Conservation (phyloP, 2,797 vertebrate genomes). For the Acanthornis magna region DNA sequence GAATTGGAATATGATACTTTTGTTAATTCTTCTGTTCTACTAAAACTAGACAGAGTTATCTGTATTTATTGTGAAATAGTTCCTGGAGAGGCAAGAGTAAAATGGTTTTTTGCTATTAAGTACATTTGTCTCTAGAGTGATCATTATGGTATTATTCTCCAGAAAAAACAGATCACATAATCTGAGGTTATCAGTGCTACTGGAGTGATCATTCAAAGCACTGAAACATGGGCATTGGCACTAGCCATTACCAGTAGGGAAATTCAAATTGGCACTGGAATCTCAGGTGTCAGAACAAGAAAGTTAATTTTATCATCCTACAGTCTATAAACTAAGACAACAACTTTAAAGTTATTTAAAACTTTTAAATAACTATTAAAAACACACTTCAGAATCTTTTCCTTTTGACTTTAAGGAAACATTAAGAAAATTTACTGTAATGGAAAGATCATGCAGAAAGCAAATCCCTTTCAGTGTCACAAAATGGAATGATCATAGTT, state of each 20-base stretch:
- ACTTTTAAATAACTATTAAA: not conserved
- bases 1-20: not conserved
- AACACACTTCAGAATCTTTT: not conserved
- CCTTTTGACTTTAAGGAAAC: not conserved
- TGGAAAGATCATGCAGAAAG: not conserved
- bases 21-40: not conserved
- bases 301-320: not conserved
- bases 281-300: not conserved
- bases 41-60: not conserved
- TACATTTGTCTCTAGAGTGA: not conserved
- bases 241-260: not conserved
- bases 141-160: not conserved
- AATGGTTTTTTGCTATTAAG: not conserved
- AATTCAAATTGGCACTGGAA: not conserved
- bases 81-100: conserved; percentile 8
- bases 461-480: not conserved
- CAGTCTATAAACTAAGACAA: not conserved
- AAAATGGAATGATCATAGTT: not conserved
- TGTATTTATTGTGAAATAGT: not conserved
- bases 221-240: not conserved
- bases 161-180: conserved; percentile 4
- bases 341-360: not conserved
- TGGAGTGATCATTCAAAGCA: not conserved
- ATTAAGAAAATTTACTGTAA: not conserved
- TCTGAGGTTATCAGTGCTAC: not conserved